Evolutionary conservation across 1,140 invertebrate genomes (phyloP), one percentile per base, ranked within the genome.

Genomic region (Penaeus vannamei): DNA sequence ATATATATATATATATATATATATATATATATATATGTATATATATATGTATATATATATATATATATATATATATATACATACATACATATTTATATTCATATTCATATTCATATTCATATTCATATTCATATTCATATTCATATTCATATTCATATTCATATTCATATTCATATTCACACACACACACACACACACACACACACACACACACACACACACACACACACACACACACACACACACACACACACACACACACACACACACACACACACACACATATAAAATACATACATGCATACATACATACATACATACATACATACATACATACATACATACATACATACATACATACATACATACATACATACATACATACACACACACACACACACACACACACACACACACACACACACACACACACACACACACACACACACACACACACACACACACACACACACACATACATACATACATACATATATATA

Each of bases 171-270:
- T n/a, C n/a, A n/a, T n/a, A n/a, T n/a, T n/a, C n/a, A n/a, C n/a
- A n/a, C n/a, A n/a, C n/a, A n/a, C n/a, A n/a, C n/a, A n/a, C n/a
- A n/a, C n/a, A n/a, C n/a, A n/a, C n/a, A n/a, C n/a, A n/a, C n/a
- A n/a, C n/a, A n/a, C n/a, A n/a, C n/a, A n/a, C n/a, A n/a, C n/a
- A n/a, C n/a, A n/a, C n/a, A n/a, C n/a, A n/a, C n/a, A n/a, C n/a
- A n/a, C n/a, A n/a, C n/a, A n/a, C n/a, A n/a, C n/a, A n/a, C n/a
- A n/a, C n/a, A n/a, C n/a, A n/a, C n/a, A n/a, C n/a, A n/a, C n/a
- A n/a, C n/a, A n/a, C n/a, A n/a, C 85, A 62, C 85, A 61, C 29
- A 87, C 60, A 42, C 77, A 76, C 42, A 87, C 85, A 81, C 77
- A 87, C n/a, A 62, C 60, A 60, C 85, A 87, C 4, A 36, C 5